Evolutionary conservation across 1,140 invertebrate genomes (phyloP).

Genomic region (Maniola jurtina): DNA sequence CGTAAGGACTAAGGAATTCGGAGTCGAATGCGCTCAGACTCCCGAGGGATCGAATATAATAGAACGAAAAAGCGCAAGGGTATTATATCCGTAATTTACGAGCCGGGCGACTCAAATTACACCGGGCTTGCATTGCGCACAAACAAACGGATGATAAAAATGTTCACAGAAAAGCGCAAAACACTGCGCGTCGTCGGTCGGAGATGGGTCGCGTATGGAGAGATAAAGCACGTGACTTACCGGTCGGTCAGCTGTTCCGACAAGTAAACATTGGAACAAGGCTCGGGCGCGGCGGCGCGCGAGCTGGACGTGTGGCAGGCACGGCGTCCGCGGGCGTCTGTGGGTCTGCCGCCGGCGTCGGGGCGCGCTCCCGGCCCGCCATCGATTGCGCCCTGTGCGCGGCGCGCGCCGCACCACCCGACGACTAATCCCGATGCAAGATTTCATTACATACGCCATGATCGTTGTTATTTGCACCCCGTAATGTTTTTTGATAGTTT

Average conservation of each 20-base stretch:
- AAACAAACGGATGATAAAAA: constrained; percentile 17
- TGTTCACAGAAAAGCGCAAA: constrained; percentile 32
- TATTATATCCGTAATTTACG: constrained; percentile 73
- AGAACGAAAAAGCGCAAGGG: constrained; percentile 61
- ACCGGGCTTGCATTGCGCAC: constrained; percentile 46
- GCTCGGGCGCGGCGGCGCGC: constrained; percentile 50
- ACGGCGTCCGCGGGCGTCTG: constrained; percentile 73
- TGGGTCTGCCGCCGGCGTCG: constrained; percentile 69
- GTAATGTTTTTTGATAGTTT: constrained; percentile 77
- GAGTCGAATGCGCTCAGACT: constrained; percentile 39
- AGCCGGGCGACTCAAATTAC: constrained; percentile 39
- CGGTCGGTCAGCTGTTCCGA: constrained; percentile 74
- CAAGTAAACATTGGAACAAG: constrained; percentile 71
- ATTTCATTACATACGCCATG: constrained; percentile 75
- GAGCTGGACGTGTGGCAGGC: constrained; percentile 63
- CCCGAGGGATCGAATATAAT: constrained; percentile 56
- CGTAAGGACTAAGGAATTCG: constrained; percentile 68
- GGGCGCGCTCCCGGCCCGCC: constrained; percentile 62
- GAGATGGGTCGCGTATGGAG: constrained; percentile 16
- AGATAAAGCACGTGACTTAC: constrained; percentile 71
- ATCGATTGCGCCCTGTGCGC: constrained; percentile 68
- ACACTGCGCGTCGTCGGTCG: constrained; percentile 12
- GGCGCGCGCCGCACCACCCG: constrained; percentile 65
- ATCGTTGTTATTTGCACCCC: constrained; percentile 77
- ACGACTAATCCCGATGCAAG: constrained; percentile 68